Base-by-base conservation (phyloP, 2,113 vertebrate genomes). In the Channa maculata region DNA sequence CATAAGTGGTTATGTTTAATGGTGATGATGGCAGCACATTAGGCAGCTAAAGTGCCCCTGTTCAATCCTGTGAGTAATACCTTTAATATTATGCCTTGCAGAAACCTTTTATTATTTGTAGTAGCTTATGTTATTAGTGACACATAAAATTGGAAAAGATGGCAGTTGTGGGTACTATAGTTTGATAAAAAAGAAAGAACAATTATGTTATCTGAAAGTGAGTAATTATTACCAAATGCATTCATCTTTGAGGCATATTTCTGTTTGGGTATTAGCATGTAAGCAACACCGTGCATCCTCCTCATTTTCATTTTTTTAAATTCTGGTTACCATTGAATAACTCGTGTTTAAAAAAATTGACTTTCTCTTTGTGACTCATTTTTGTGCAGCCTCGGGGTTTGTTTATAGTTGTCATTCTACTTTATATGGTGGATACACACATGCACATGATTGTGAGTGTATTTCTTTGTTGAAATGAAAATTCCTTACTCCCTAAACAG, bases 81-180 rank as follows among this genome's bases (percentile, higher is more conserved):
- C 14, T 63, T 38, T 24, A 51, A 37, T 11, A 75, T 69, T 76
- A 4, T 65, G 38, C 37, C 45, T 71, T 43, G 34, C 4, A 12
- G 44, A 65, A 50, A 64, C 1, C 36, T 44, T 49, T 69, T 24
- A 44, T 78, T 77, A 60, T 80, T 71, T 8, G 5, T 60, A 64
- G 4, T 5, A 13, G 51, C 48, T 73, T 38, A 34, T 3, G 68
- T 81, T 74, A 65, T 65, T 77, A 61, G 6, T 49, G 50, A 73
- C 59, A 55, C 45, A 72, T 80, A 63, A 44, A 67, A 69, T 2
- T 3, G 3, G 14, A 83, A 72, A 63, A 65, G 66, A 83, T 44
- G 33, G 8, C 37, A 45, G 66, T 85, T 52, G 33, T 85, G 72
- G 84, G 71, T 57, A 15, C 65, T 64, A 34, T 44, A 60, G 62